Conservation (phyloP, 53 echinoderm and acorn worm species). For the Echinarachnius parma region DNA sequence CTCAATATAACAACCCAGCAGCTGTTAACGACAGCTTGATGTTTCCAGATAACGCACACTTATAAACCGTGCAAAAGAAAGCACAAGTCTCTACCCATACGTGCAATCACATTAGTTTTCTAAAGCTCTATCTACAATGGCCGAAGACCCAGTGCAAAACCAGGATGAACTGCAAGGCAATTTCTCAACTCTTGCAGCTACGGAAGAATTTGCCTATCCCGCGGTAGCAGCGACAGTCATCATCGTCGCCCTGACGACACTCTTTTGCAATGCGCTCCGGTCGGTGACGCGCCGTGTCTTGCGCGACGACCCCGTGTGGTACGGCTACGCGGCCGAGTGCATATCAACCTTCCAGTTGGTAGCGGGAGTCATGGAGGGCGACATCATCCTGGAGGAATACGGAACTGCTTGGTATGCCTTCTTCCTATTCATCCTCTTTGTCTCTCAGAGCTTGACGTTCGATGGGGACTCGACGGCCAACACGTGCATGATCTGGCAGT, state of each 20-base stretch:
- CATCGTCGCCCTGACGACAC: slow-evolving; percentile 72
- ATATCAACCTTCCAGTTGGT: slow-evolving; percentile 92
- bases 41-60: too few relatives aligned
- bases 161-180: too few relatives aligned
- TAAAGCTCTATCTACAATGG: too few relatives aligned
- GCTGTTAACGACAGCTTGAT: too few relatives aligned
- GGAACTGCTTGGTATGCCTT: slow-evolving; percentile 66
- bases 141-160: too few relatives aligned
- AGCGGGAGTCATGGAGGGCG: slow-evolving; percentile 88
- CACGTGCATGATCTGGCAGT: slow-evolving; percentile 69
- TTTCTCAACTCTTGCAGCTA: too few relatives aligned
- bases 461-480: slow-evolving; percentile 88
- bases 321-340: slow-evolving; percentile 71
- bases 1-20: too few relatives aligned
- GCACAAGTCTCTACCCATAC: too few relatives aligned
- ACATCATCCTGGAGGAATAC: slow-evolving; percentile 83
- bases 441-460: slow-evolving; percentile 68
- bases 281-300: slow-evolving; percentile 43
- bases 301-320: slow-evolving; percentile 48
- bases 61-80: too few relatives aligned
- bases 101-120: too few relatives aligned
- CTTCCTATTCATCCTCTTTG: slow-evolving; percentile 79
- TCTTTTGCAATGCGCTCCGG: slow-evolving; percentile 42
- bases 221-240: slow-evolving; percentile 53
- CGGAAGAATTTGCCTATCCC: too few relatives aligned